A percentile compares a stretch with the other conserved stretches of the same genome.
These are phyloP conservation scores for Coptodon bakossiorum DNA, from an alignment of 2,113 vertebrate species.

Conservation along the genomic window DNA sequence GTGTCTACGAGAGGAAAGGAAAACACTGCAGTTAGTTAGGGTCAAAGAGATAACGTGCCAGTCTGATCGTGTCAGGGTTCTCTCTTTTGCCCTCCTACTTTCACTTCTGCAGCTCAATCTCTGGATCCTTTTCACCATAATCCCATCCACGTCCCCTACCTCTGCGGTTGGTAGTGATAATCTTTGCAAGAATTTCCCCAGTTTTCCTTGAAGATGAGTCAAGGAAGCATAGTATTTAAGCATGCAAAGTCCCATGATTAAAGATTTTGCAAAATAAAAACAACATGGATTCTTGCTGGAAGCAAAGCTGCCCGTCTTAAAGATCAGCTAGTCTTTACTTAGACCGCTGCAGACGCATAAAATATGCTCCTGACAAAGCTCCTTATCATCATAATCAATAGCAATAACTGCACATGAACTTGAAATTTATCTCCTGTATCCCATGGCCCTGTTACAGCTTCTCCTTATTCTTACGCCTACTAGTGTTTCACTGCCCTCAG, in stretches of 20 bases:
- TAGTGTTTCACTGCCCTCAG: background rate
- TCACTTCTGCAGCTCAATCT: constrained; percentile 3
- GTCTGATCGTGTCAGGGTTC: constrained; percentile 36
- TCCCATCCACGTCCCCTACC: background rate
- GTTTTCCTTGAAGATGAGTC: background rate
- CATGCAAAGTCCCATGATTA: background rate
- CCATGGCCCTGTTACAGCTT: background rate
- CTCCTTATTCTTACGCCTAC: background rate
- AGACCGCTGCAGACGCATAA: background rate
- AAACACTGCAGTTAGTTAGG: constrained; percentile 33
- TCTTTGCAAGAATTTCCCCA: background rate
- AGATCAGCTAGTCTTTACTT: background rate
- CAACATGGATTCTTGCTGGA: background rate
- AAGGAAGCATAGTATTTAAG: background rate
- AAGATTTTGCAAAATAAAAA: background rate
- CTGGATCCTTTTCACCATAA: background rate
- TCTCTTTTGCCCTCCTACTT: constrained; percentile 1
- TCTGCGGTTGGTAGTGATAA: background rate
- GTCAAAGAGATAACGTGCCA: constrained; percentile 37
- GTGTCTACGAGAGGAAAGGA: constrained; percentile 27
- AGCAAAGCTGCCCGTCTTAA: background rate
- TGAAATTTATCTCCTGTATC: background rate
- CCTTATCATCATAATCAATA: constrained; percentile 11
- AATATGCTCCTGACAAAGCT: background rate
- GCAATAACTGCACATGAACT: background rate